Percentiles rank a stretch among this genome's conserved stretches.
Conservation (phyloP, 2,113 vertebrate genomes). For the Xerus inauris region DNA sequence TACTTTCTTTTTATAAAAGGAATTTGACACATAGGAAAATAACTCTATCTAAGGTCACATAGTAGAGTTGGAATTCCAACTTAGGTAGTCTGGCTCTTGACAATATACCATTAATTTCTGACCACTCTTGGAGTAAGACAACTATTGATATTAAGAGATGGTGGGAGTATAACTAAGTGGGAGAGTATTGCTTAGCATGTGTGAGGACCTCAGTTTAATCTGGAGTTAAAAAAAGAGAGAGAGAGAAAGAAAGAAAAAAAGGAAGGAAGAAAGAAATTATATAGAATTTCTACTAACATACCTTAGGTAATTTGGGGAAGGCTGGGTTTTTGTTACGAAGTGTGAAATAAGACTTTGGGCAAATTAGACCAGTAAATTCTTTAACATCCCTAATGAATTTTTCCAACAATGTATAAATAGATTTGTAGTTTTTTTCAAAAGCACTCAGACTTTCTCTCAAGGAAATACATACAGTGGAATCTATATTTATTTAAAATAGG, state of each 20-base stretch:
- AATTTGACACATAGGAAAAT: neutral
- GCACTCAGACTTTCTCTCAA: neutral
- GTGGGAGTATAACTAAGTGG: no score
- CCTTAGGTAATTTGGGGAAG: neutral
- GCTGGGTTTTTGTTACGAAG: neutral
- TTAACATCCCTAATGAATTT: neutral
- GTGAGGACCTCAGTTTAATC: neutral
- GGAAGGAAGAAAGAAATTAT: neutral
- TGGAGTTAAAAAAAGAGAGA: neutral
- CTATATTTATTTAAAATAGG: slow-evolving; percentile 9
- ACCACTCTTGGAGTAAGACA: neutral
- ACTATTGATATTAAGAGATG: neutral
- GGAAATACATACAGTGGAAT: neutral
- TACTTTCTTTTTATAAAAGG: neutral
- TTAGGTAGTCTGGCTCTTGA: neutral
- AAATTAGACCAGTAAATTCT: neutral
- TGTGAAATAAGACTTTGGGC: neutral
- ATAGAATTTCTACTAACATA: neutral
- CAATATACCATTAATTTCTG: neutral
- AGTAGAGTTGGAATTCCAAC: neutral
- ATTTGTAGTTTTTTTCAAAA: neutral
- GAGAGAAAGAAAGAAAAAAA: no score
- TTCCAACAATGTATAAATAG: neutral
- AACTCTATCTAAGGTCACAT: neutral
- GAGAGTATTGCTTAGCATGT: neutral